These are phyloP conservation scores for Elymnias hypermnestra DNA, from an alignment of 1,140 invertebrate species.

Conservation along the genomic window DNA sequence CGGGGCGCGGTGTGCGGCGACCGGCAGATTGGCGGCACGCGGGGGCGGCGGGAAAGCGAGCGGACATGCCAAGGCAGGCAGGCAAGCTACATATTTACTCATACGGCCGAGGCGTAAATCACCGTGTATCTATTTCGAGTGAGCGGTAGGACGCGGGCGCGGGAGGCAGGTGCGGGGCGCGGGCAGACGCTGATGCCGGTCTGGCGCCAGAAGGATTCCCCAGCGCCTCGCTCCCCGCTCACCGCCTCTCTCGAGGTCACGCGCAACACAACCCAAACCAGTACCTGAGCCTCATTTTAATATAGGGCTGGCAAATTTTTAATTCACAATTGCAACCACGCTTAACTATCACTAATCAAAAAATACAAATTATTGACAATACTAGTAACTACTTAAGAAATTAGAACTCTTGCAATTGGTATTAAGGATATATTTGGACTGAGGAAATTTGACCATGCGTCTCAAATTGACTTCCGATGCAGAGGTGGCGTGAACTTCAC, in stretches of 20 bases:
- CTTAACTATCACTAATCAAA: no score
- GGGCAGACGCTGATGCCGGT: slow-evolving; percentile 67
- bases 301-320: not conserved
- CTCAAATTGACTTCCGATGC: no score
- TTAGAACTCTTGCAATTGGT: no score
- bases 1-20: slow-evolving; percentile 24
- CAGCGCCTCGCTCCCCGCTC: slow-evolving; percentile 60
- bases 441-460: no score
- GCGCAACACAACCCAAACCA: slow-evolving; percentile 44
- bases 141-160: slow-evolving; percentile 35
- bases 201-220: slow-evolving; percentile 76
- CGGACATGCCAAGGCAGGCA: slow-evolving; percentile 68
- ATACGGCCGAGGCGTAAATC: slow-evolving; percentile 71
- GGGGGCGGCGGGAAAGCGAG: slow-evolving; percentile 58
- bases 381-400: no score
- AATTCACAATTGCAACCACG: no score
- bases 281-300: slow-evolving; percentile 13
- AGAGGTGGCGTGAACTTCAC: no score
- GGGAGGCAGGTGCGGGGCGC: slow-evolving; percentile 44
- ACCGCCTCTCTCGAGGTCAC: slow-evolving; percentile 42
- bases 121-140: slow-evolving; percentile 73
- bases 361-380: no score
- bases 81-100: slow-evolving; percentile 69
- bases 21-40: slow-evolving; percentile 37
- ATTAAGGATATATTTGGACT: no score